A percentile compares a stretch with the other conserved stretches of the same genome.
Evolutionary conservation across 64 coral and sea anemone genomes (phyloP).

Genomic region (Pocillopora damicornis): DNA sequence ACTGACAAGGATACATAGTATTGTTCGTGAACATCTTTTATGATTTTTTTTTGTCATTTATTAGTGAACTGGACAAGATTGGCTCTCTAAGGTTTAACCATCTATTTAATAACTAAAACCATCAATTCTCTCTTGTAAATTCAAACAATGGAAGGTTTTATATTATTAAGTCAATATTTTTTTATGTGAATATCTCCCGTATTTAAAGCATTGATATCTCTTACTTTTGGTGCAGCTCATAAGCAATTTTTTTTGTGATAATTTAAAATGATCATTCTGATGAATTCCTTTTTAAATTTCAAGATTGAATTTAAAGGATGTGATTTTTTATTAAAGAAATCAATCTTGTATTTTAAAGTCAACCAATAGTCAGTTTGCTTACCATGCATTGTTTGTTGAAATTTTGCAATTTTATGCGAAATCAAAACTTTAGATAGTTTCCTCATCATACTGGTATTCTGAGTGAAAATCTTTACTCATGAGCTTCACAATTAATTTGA

Average conservation of each 20-base stretch:
- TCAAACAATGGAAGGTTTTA: not conserved
- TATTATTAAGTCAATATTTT: constrained; percentile 5
- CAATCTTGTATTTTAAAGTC: not conserved
- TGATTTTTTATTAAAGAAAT: not conserved
- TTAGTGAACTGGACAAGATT: not conserved
- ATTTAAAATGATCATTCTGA: not conserved
- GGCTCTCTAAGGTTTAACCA: not conserved
- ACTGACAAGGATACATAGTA: not conserved
- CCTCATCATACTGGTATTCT: not conserved
- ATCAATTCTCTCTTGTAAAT: not conserved
- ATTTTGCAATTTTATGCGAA: not conserved
- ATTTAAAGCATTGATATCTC: not conserved
- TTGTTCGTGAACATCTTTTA: not conserved
- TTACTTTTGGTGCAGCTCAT: not conserved
- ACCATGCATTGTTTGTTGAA: constrained; percentile 4
- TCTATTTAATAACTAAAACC: not conserved
- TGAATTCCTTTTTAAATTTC: not conserved
- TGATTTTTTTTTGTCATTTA: not conserved
- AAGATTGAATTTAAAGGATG: not conserved
- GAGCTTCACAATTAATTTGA: not conserved
- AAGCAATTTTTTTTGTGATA: not conserved
- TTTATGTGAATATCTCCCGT: not conserved
- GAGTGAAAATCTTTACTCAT: not conserved
- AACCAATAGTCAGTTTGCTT: not conserved
- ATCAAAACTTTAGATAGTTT: not conserved